Base-by-base conservation (phyloP, 30 jellyfish, hydroid and myxozoan species). In the Cassiopea xamachana region DNA sequence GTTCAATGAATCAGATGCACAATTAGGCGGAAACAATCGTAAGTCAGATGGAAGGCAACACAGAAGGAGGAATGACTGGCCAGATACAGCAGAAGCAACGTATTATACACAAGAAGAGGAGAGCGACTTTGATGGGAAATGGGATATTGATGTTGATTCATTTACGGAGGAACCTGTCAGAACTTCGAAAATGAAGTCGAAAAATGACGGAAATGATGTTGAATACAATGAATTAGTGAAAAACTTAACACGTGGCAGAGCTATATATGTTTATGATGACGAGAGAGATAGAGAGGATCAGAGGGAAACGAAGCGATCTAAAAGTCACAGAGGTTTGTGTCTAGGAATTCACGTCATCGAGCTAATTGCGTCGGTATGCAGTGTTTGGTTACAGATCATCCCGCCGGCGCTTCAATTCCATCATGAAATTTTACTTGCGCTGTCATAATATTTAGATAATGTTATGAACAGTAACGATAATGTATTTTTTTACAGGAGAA, bases 171-270 rank as follows among this genome's bases (percentile, higher is more conserved):
- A 18, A 12, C 45, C 49, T 64, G 88, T 27, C 7, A 62, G 74
- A 45, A 46, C 73, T 14, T 16, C 85, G 60, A 62, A 13, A 48
- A 51, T 27, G 8, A 58, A 15, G 50, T 70, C 82, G 71, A 48
- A 85, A 45, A 58, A 69, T 79, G 90, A 88, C 46, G 95, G 71
- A 27, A 0, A 79, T 62, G 95, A 88, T 70, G 45, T 43, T 58
- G 90, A 88, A 27, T 88, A 88, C 70, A 39, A 61, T 27, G 46
- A 43, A 71, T 82, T 88, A 6, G 84, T 79, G 39, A 88, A 59
- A 19, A 83, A 79, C 68, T 55, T 88, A 15, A 79, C 95, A 17
- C 89, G 89, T 1, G 95, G 95, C 1, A 75, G 92, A 18, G 76
- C 92, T 8, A 46, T n/a, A 18, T 69, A 85, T 1, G 16, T 78